Base-by-base conservation (phyloP, 2,113 vertebrate species). In the Lagopus muta region DNA sequence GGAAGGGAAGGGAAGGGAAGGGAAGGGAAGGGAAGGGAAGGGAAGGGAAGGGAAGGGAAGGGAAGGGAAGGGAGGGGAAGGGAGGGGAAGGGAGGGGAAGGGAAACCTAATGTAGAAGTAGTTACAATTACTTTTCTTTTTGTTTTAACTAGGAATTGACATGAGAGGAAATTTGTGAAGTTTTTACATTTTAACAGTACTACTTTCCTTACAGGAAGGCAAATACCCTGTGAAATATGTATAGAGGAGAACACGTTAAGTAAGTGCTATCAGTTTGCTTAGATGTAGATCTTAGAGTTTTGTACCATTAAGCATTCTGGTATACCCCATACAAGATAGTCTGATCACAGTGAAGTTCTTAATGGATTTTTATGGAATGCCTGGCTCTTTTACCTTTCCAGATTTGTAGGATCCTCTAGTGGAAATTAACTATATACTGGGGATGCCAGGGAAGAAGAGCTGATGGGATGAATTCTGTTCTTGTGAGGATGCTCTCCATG, bases 391-490 rank as follows among this genome's bases (percentile, higher is more conserved):
- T 4, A 9, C 58, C 24, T 89, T 64, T 71, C 55, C 82, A 76
- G 72, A 93, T 95, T 85, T 90, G 94, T 89, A 69, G 38, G 57
- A 74, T n/a, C 32, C 69, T 86, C 85, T 74, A 72, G 67, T 91
- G 91, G 82, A 89, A 27, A 38, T 28, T 86, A 87, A 38, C 75
- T 80, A 6, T 38, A 43, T 87, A 43, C 42, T 52, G 60, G 17
- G 45, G 55, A 87, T 88, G 34, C 15, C 42, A 77, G 55, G 77
- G 38, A 85, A 34, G 52, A 93, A 40, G 65, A 94, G 66, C 73
- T 90, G 80, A 89, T 69, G 30, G 48, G 30, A 70, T 21, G n/a
- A 92, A 64, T 21, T 25, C 20, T 64, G 28, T 43, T 77, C 45
- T 83, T 73, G 64, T 77, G 52, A 74, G 28, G 19, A 3, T 88